Base-by-base conservation (phyloP, 2,797 vertebrate species). In the Taenioides sp. region DNA sequence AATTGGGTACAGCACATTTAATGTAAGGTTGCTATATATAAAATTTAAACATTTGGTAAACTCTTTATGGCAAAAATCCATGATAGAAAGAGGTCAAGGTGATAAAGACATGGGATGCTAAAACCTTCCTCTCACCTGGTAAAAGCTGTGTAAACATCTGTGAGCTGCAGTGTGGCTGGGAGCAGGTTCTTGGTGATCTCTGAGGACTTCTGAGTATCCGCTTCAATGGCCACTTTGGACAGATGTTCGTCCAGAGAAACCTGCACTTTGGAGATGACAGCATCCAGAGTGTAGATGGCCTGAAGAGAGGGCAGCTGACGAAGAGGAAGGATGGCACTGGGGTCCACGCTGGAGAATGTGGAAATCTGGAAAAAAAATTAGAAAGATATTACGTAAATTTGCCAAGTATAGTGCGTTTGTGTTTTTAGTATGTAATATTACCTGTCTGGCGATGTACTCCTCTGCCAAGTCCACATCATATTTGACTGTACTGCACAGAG, bases 261-360 rank as follows among this genome's bases (percentile, higher is more conserved):
- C 82, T 99, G 98, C 67, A 98, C 97, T 92, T 99, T 99, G 22
- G 98, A 99, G 80, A 99, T 96, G 58, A 98, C 96, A 0, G 98
- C 97, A 73, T 99, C 98, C 31, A 99, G 91, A 5, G 97, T 97
- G 72, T 99, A 99, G 86, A 99, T 96, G 66, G 96, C 95, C 85
- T 99, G 98, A 67, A 99, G 92, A 81, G 96, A 98, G 55, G 98
- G 98, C 70, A 99, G 91, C 88, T 97, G 96, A 17, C 97, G 94
- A 50, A 98, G 95, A 18, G 95, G 94, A 67, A 98, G 91, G 84
- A 98, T 95, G 47, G 91, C 94, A 60, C 91, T 95, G 31, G 95
- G 95, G 77, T 97, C 95, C 0, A 98, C 93, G 23, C 90, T 93
- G 71, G 96, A 98, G 88, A 98, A 99, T 7, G 96, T 96, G 0